Evolutionary conservation across 1,140 invertebrate species (phyloP).

Genomic region (Tribolium madens): DNA sequence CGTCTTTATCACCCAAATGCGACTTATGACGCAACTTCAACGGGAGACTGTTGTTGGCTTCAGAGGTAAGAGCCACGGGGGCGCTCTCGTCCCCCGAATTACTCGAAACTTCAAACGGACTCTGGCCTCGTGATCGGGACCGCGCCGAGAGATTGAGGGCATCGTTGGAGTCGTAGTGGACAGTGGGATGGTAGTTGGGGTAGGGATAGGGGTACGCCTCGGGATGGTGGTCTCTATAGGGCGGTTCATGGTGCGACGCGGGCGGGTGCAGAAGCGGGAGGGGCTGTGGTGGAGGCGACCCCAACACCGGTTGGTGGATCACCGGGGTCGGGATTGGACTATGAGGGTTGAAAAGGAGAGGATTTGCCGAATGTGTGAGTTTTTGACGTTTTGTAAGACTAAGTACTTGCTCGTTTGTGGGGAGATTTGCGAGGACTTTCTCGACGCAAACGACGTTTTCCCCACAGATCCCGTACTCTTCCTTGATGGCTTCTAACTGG

Average conservation of each 20-base stretch:
- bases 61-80: slow-evolving; percentile 65
- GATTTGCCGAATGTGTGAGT: slow-evolving; percentile 65
- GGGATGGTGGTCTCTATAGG: slow-evolving; percentile 62
- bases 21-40: slow-evolving; percentile 93
- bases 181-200: slow-evolving; percentile 57
- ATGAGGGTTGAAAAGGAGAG: slow-evolving; percentile 71
- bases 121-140: slow-evolving; percentile 67
- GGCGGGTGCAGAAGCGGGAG: slow-evolving; percentile 58
- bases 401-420: slow-evolving; percentile 84
- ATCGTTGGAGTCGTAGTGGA: slow-evolving; percentile 69
- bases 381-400: slow-evolving; percentile 86
- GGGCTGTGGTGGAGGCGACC: slow-evolving; percentile 67
- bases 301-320: slow-evolving; percentile 72
- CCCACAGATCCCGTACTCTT: slow-evolving; percentile 92
- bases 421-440: slow-evolving; percentile 86
- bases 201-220: slow-evolving; percentile 60
- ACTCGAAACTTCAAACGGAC: slow-evolving; percentile 77
- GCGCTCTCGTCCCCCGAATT: slow-evolving; percentile 78
- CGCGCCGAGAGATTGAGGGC: slow-evolving; percentile 75
- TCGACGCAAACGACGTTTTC: slow-evolving; percentile 88
- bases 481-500: slow-evolving; percentile 91
- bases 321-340: slow-evolving; percentile 77
- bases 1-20: slow-evolving; percentile 89
- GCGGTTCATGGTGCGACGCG: slow-evolving; percentile 63
- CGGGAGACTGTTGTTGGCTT: slow-evolving; percentile 77